Percentiles rank a stretch among this genome's conserved stretches.
These are phyloP conservation scores for Rutpela maculata DNA, from an alignment of 2,888 invertebrate species.

Conservation along the genomic window DNA sequence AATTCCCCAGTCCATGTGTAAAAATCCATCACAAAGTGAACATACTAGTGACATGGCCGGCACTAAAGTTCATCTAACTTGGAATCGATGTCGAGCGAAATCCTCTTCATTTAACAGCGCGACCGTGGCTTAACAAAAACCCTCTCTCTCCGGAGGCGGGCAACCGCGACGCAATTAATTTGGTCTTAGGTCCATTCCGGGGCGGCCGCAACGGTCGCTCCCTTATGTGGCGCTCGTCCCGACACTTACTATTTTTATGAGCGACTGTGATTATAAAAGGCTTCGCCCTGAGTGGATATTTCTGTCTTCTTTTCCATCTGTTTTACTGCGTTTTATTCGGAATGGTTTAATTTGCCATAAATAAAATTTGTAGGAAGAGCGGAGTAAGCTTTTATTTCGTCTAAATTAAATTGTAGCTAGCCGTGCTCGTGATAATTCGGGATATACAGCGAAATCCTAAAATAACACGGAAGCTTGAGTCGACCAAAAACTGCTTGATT, in stretches of 20 bases:
- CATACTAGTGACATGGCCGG: conserved; percentile 39
- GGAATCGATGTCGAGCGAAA: conserved; percentile 47
- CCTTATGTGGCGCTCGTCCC: conserved; percentile 26
- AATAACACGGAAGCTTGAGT: too few species aligned
- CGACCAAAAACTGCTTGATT: too few species aligned
- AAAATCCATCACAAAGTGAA: conserved; percentile 42
- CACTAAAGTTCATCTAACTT: conserved; percentile 50
- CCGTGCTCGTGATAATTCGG: background rate
- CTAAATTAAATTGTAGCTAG: conserved; percentile 11
- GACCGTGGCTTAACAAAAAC: conserved; percentile 55
- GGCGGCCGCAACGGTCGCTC: conserved; percentile 58
- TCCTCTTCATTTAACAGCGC: conserved; percentile 52
- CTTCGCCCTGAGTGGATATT: background rate
- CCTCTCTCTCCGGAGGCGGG: conserved; percentile 58
- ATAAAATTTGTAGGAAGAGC: conserved; percentile 23
- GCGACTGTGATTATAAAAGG: conserved; percentile 33
- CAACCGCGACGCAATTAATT: conserved; percentile 68
- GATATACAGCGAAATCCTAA: background rate
- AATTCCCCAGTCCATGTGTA: conserved; percentile 18
- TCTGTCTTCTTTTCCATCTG: conserved; percentile 18
- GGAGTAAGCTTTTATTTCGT: background rate
- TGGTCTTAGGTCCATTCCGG: conserved; percentile 68
- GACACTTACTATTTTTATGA: conserved; percentile 33
- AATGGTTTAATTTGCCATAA: conserved; percentile 23
- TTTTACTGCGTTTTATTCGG: conserved; percentile 19